Base-by-base conservation (phyloP, 1,140 invertebrate species). In the Drosophila busckii region DNA sequence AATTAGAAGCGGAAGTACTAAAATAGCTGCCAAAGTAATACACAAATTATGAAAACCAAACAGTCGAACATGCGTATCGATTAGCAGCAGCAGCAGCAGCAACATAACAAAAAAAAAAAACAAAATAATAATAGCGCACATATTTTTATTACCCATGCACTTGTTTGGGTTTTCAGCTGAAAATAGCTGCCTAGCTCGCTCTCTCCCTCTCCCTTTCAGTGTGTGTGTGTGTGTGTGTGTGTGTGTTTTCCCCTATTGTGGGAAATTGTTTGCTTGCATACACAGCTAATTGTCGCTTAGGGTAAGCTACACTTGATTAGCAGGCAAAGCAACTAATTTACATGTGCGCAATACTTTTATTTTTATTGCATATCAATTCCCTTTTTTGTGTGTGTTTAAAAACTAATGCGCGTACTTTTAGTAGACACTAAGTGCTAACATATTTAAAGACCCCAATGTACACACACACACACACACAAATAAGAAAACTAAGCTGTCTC, bases 121-220 rank as follows among this genome's bases (percentile, higher is more conserved):
- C n/a, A n/a, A 16, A 15, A 5, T 7, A 8, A 15, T 32, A 32
- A 32, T 13, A 15, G 6, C 5, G 15, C 1, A 28, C 28, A 56
- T 46, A 52, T 34, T 32, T 69, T 44, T 64, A 70, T 69, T 69
- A 56, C 66, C 45, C 65, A 58, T 40, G 58, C 70, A 73, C 70
- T 73, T 73, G 70, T 59, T 63, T 34, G 62, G 34, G 32, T 62
- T 41, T 35, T 16, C n/a, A 22, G n/a, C 5, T 40, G 15, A 40
- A 31, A 26, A 19, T n/a, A 6, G n/a, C n/a, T n/a, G n/a, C n/a
- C n/a, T n/a, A n/a, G n/a, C n/a, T n/a, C 9, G 17, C 4, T 19
- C 6, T 44, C 41, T 12, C 12, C 4, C 22, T 25, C 23, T 41
- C 12, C 15, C 7, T 25, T 7, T 32, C 13, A n/a, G n/a, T n/a